phyloP scores from a whole-genome alignment of 2,888 invertebrate genomes.

The Eristalis pertinax region DNA sequence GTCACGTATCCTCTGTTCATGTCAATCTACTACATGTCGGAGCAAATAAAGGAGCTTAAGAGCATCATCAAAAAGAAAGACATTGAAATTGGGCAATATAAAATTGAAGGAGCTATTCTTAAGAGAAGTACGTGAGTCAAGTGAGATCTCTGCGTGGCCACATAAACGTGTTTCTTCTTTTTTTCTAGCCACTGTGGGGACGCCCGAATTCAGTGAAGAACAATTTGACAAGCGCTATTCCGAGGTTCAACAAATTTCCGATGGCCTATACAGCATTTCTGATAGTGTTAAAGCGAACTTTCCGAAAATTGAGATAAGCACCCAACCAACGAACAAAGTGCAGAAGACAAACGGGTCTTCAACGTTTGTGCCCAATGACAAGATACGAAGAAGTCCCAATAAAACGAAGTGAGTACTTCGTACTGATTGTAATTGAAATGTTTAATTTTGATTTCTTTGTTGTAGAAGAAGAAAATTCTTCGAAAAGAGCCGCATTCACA shows the following conservation, averaged over 20 bases:
- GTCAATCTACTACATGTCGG: slow-evolving; percentile 69
- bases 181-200: slow-evolving; percentile 75
- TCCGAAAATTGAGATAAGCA: neutral
- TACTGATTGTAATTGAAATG: too few species aligned
- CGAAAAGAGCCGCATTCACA: slow-evolving; percentile 72
- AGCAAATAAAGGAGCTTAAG: slow-evolving; percentile 74
- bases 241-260: slow-evolving; percentile 66
- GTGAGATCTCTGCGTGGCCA: neutral
- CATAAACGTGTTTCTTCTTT: neutral
- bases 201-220: slow-evolving; percentile 74
- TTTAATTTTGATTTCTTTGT: neutral
- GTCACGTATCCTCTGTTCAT: slow-evolving; percentile 74
- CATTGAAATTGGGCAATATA: slow-evolving; percentile 77
- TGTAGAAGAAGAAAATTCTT: slow-evolving; percentile 76
- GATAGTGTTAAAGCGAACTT: slow-evolving; percentile 27
- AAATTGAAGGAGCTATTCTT: slow-evolving; percentile 76
- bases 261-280: slow-evolving; percentile 61
- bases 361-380: slow-evolving; percentile 21
- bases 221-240: slow-evolving; percentile 41
- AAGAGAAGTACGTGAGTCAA: slow-evolving; percentile 75
- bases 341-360: neutral
- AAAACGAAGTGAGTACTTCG: slow-evolving; percentile 56
- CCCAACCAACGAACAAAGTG: neutral
- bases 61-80: slow-evolving; percentile 77
- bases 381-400: slow-evolving; percentile 37